Base-by-base conservation (phyloP, 2,888 invertebrate genomes). In the Ptycholaimellus sp. region DNA sequence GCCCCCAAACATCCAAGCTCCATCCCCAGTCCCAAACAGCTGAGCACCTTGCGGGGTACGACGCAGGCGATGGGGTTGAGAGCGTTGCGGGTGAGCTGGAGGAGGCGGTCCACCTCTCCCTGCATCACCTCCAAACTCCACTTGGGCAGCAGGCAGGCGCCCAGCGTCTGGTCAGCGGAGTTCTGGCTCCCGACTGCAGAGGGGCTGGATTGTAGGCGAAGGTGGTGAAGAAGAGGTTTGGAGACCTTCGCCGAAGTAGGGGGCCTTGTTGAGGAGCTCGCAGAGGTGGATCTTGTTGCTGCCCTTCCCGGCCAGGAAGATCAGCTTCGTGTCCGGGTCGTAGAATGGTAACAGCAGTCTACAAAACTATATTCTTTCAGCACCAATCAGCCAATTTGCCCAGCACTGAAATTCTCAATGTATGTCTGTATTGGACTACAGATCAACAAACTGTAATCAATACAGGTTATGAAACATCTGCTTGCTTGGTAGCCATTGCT, bases 21-120 rank as follows among this genome's bases (percentile, higher is more conserved):
- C n/a, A n/a, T n/a, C n/a, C n/a, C n/a, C n/a, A n/a, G n/a, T n/a
- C n/a, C n/a, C 23, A 11, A 27, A 18, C 23, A 5, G 13, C 7
- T 14, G 38, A 54, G 46, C 52, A 81, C 80, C 70, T 81, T 80
- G 53, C 83, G 67, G 11, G 82, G 82, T 47, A 83, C 82, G 63
- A 83, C 81, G 62, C 85, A 90, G 66, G 81, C 82, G 44, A 85
- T 74, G 16, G 87, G 85, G 53, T 83, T 73, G 30, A 90, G 78
- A 45, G 76, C 72, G 39, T 73, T 71, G 38, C 80, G 74, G 3
- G 81, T 75, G 39, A 90, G 66, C 54, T 87, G 78, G 38, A 87
- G 65, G 33, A 90, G 69, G 45, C 85, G 66, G 62, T 85, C 82
- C 4, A 90, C 87, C 63, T 90, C 90, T 1, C 83, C 85, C 49